A percentile compares a stretch with the other conserved stretches of the same genome.
Evolutionary conservation across 2,888 invertebrate genomes (phyloP).

Genomic region (Anoplius nigerrimus): DNA sequence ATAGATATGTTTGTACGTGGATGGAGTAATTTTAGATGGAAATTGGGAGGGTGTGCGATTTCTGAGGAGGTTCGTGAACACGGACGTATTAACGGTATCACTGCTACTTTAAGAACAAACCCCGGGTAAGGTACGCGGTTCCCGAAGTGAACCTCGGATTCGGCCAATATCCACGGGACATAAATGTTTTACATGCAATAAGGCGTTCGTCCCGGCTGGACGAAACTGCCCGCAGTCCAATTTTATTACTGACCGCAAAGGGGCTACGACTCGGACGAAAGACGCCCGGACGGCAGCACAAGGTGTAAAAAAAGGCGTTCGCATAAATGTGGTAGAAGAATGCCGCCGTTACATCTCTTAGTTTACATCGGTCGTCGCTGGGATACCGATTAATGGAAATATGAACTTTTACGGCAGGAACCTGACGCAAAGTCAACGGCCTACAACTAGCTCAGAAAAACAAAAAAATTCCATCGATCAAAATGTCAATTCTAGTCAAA

Average conservation of each 20-base stretch:
- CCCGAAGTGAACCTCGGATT: constrained; percentile 29
- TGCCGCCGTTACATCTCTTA: background rate
- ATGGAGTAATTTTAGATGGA: too few species aligned
- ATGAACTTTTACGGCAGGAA: too few species aligned
- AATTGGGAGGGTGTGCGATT: too few species aligned
- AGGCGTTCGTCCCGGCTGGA: constrained; percentile 72
- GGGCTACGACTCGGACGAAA: constrained; percentile 29
- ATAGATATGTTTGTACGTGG: too few species aligned
- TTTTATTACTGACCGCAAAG: constrained; percentile 72
- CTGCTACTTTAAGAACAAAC: constrained; percentile 1
- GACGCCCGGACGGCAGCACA: constrained; percentile 9
- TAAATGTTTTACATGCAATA: constrained; percentile 76
- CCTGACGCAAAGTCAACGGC: too few species aligned
- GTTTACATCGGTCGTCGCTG: too few species aligned
- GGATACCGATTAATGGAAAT: too few species aligned
- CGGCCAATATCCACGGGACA: constrained; percentile 70
- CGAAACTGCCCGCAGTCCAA: constrained; percentile 73
- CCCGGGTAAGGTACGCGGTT: constrained; percentile 30
- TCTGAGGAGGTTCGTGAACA: background rate
- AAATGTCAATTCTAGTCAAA: too few species aligned
- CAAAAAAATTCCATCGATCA: too few species aligned
- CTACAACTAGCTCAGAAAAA: too few species aligned
- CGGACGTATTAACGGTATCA: background rate
- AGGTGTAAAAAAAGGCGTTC: constrained; percentile 62
- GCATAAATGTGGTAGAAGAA: constrained; percentile 48